Evolutionary conservation across 2,888 invertebrate genomes (phyloP).

Genomic region (Nezara viridula): DNA sequence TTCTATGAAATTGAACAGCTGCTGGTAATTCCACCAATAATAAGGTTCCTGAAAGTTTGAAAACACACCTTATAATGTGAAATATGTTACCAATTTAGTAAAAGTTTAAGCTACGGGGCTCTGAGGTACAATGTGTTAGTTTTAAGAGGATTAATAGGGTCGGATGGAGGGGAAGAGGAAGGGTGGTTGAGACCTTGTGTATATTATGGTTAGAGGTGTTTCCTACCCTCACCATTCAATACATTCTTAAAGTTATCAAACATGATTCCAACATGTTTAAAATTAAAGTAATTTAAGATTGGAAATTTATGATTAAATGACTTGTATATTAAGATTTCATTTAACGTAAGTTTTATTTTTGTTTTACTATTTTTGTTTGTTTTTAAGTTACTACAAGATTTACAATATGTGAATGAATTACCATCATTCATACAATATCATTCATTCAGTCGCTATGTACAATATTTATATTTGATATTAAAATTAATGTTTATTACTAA

Average conservation of each 20-base stretch:
- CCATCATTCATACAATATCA: too few relatives aligned
- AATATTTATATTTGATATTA: too few relatives aligned
- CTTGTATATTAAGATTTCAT: too few relatives aligned
- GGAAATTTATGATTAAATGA: too few relatives aligned
- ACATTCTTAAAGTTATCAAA: not conserved
- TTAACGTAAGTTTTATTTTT: too few relatives aligned
- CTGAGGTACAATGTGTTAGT: conserved; percentile 2
- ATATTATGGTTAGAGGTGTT: not conserved
- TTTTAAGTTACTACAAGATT: too few relatives aligned
- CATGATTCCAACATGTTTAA: not conserved
- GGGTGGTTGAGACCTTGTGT: not conserved
- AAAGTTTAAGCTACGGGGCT: not conserved
- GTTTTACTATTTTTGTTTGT: too few relatives aligned
- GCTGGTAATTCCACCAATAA: not conserved
- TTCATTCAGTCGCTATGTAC: too few relatives aligned
- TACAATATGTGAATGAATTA: too few relatives aligned
- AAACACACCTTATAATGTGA: not conserved
- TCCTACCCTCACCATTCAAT: not conserved
- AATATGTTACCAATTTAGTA: not conserved
- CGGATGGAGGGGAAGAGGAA: too few relatives aligned
- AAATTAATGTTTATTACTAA: too few relatives aligned
- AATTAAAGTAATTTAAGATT: not conserved
- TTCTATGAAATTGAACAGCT: not conserved
- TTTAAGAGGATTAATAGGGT: conserved; percentile 14
- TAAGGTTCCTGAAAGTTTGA: not conserved